Percentiles rank a stretch among this genome's conserved stretches.
These are phyloP conservation scores for Gymnarchus niloticus DNA, from an alignment of 2,113 vertebrate species.

Conservation along the genomic window DNA sequence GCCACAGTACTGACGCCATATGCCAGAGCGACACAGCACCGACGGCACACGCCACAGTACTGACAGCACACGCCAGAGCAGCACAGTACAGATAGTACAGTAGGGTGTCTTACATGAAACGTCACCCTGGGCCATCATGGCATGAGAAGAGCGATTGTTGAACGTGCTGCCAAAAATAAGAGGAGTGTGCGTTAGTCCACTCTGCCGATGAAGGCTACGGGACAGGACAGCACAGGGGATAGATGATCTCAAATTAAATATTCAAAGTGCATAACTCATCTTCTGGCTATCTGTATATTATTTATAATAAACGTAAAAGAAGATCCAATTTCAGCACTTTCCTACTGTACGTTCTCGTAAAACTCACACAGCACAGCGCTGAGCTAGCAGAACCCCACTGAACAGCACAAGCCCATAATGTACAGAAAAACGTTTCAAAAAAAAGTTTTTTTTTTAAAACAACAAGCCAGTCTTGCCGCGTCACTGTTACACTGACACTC, in stretches of 20 bases:
- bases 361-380: neutral
- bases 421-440: neutral
- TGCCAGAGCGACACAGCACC: too few relatives aligned
- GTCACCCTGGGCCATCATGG: neutral
- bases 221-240: neutral
- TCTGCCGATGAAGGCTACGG: neutral
- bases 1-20: too few relatives aligned
- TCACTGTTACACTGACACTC: slow-evolving; percentile 50
- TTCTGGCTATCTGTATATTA: neutral
- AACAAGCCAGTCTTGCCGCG: neutral
- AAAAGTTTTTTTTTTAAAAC: neutral
- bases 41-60: too few relatives aligned
- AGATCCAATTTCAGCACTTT: neutral
- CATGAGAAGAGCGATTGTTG: neutral
- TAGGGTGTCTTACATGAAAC: neutral
- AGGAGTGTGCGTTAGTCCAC: neutral
- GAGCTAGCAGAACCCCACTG: neutral
- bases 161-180: neutral
- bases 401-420: neutral
- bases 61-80: neutral
- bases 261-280: slow-evolving; percentile 8
- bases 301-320: neutral
- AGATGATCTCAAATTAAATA: slow-evolving; percentile 7
- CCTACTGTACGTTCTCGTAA: neutral
- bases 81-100: slow-evolving; percentile 2